These are phyloP conservation scores for Linepithema humile DNA, from an alignment of 1,140 invertebrate species.

Conservation along the genomic window DNA sequence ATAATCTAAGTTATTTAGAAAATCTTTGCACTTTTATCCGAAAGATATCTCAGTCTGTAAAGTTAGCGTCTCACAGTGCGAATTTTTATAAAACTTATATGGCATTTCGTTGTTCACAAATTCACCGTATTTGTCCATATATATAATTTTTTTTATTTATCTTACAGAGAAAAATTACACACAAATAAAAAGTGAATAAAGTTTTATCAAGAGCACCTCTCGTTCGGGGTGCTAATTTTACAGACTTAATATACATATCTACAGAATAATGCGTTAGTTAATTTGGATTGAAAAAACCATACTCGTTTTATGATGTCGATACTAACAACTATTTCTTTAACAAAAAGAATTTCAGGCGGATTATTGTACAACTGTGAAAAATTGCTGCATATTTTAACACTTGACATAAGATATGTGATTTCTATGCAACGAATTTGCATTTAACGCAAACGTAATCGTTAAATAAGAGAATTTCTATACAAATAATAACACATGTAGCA, in stretches of 20 bases:
- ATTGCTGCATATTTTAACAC: neutral
- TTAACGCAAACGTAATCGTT: slow-evolving; percentile 45
- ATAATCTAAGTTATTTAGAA: neutral
- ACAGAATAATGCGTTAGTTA: no score
- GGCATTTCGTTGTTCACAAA: no score
- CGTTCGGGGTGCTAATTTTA: no score
- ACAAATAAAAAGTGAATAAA: no score
- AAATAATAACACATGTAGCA: slow-evolving; percentile 1
- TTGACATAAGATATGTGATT: slow-evolving; percentile 35
- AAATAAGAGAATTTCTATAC: slow-evolving; percentile 44
- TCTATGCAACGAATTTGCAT: slow-evolving; percentile 49
- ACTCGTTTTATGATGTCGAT: neutral
- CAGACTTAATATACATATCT: no score
- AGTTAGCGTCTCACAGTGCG: no score
- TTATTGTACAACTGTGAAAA: neutral
- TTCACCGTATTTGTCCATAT: no score
- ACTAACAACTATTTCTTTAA: neutral
- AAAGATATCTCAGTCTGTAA: no score
- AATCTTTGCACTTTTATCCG: neutral
- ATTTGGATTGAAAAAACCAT: neutral
- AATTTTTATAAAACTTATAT: no score
- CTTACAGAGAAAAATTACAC: no score
- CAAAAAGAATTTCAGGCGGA: slow-evolving; percentile 2
- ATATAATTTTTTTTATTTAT: no score
- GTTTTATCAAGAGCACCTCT: no score